Percentiles rank a stretch among this genome's conserved stretches.
Evolutionary conservation across 2,113 vertebrate species (phyloP).

Genomic region (Typhlomys cinereus): DNA sequence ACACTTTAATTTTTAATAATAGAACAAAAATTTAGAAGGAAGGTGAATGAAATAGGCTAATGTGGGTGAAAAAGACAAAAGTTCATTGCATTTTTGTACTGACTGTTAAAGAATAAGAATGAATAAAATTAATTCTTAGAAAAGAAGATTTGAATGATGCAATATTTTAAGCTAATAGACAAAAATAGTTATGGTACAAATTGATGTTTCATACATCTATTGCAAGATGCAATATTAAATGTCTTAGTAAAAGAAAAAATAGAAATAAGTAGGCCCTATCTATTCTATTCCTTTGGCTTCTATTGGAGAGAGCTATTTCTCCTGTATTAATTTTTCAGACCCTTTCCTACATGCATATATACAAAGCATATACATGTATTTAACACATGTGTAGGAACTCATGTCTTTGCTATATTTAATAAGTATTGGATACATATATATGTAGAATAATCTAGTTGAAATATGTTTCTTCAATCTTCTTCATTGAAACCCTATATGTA

Average conservation of each 20-base stretch:
- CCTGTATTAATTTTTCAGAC: not conserved
- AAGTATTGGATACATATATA: not conserved
- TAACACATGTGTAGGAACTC: not conserved
- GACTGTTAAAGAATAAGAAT: too few species aligned
- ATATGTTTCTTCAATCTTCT: not conserved
- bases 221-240: not conserved
- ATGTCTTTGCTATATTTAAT: not conserved
- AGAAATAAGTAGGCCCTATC: not conserved
- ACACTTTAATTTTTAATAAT: too few species aligned
- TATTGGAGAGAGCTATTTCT: not conserved
- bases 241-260: too few species aligned
- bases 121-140: too few species aligned
- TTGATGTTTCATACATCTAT: not conserved
- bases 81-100: too few species aligned
- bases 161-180: not conserved
- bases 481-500: not conserved
- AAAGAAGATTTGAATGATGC: too few species aligned
- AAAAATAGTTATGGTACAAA: not conserved
- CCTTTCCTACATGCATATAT: not conserved
- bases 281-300: fast-evolving
- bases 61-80: too few species aligned
- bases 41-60: too few species aligned
- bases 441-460: not conserved
- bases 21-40: too few species aligned
- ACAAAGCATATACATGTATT: not conserved